Base-by-base conservation (phyloP, 2,113 vertebrate genomes). In the Periophthalmodon schlosseri region DNA sequence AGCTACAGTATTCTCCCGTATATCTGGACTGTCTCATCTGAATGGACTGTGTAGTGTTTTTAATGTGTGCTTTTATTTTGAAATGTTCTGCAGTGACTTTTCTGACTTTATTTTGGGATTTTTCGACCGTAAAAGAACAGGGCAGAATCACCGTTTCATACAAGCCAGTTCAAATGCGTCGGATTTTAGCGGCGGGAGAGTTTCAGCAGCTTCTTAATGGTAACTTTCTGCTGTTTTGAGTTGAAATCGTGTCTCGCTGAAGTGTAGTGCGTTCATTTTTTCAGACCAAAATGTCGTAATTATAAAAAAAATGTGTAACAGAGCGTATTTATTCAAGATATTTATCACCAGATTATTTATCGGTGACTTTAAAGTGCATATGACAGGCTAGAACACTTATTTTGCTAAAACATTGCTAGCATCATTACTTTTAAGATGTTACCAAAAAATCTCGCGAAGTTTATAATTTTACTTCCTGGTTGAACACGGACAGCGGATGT, bases 71-170 rank as follows among this genome's bases (percentile, higher is more conserved):
- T 71, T 56, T 63, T 70, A 49, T 20, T 54, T 78, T 82, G 4
- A 69, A 70, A 85, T 44, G 84, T 88, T 84, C 80, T 88, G 87
- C 87, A 63, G 88, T 91, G 88, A 86, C 72, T 85, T 86, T 88
- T 15, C n/a, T 24, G 1, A 11, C 21, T 84, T 89, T 81, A 36
- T 75, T 78, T 82, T 84, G 12, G 46, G 73, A 66, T 73, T 77
- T 64, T 73, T 76, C 58, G 87, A 71, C 63, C 54, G 49, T 65
- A 13, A 21, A 13, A 69, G 60, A 70, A 69, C 58, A 75, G 66
- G 16, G 70, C 12, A 23, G 47, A 77, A 65, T 9, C 72, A 36
- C 61, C 44, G 50, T 69, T 68, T 77, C 28, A 67, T 46, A 73
- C 20, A 68, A 77, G 61, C 67, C 28, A 61, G 10, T 72, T 70